Evolutionary conservation across 2,113 vertebrate genomes (phyloP).

Genomic region (Datnioides undecimradiatus): DNA sequence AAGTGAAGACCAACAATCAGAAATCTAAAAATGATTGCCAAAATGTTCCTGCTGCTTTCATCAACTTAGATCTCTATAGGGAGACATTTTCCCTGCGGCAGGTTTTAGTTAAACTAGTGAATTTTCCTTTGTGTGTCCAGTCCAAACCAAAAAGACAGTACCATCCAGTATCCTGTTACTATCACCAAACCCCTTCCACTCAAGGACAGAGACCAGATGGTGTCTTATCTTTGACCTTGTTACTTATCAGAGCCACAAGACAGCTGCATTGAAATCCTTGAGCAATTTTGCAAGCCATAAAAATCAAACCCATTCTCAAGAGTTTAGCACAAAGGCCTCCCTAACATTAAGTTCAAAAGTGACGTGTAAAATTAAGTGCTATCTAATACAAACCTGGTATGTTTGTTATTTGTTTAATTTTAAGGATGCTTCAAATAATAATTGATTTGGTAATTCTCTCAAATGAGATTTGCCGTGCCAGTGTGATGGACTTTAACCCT

Average conservation of each 20-base stretch:
- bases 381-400: background rate
- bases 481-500: no score
- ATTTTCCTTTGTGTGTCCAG: background rate
- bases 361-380: no score
- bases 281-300: conserved; percentile 6
- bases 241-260: conserved; percentile 40
- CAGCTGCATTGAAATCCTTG: conserved; percentile 6
- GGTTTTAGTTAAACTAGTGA: background rate
- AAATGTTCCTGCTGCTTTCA: background rate
- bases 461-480: background rate
- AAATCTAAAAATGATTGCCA: conserved; percentile 9
- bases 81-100: background rate
- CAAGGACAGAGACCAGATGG: conserved; percentile 57
- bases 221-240: conserved; percentile 68
- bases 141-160: background rate
- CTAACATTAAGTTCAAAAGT: background rate
- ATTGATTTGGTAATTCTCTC: background rate
- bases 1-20: background rate
- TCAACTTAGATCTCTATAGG: background rate
- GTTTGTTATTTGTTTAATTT: background rate
- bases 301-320: conserved; percentile 1
- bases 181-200: conserved; percentile 20
- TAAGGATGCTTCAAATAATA: background rate
- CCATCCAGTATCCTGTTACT: conserved; percentile 17
- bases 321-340: background rate